These are phyloP conservation scores for Dysmachus trigonus DNA, from an alignment of 2,888 invertebrate species.

Conservation along the genomic window DNA sequence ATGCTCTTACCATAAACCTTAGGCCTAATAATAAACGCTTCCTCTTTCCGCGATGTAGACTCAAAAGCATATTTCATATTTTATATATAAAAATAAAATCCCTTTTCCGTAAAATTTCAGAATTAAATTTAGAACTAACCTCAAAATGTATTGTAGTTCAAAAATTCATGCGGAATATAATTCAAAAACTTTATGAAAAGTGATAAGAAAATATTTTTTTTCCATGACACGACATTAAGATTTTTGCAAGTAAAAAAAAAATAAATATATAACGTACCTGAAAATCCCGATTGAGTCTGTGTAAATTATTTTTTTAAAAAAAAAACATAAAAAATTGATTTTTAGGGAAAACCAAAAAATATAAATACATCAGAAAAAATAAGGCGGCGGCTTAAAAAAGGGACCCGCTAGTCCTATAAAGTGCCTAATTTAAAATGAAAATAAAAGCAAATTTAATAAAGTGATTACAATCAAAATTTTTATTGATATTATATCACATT, in stretches of 20 bases:
- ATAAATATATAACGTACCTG: slow-evolving; percentile 36
- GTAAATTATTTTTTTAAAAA: slow-evolving; percentile 1
- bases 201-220: neutral
- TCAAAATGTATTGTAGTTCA: neutral
- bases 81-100: neutral
- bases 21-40: neutral
- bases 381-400: slow-evolving; percentile 35
- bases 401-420: slow-evolving; percentile 42
- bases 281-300: slow-evolving; percentile 1
- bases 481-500: slow-evolving; percentile 21
- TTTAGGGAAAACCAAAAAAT: slow-evolving; percentile 1
- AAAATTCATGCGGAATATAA: neutral
- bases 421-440: slow-evolving; percentile 35
- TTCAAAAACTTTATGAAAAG: neutral
- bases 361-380: slow-evolving; percentile 6
- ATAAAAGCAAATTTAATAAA: neutral
- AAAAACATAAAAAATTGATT: neutral
- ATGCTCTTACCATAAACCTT: neutral
- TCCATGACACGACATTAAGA: neutral
- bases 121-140: neutral
- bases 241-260: neutral
- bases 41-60: neutral
- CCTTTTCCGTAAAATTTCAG: neutral
- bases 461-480: slow-evolving; percentile 39
- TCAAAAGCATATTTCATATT: neutral